Base-by-base conservation (phyloP, 30 jellyfish, hydroid and myxozoan species). In the Pelagia noctiluca region DNA sequence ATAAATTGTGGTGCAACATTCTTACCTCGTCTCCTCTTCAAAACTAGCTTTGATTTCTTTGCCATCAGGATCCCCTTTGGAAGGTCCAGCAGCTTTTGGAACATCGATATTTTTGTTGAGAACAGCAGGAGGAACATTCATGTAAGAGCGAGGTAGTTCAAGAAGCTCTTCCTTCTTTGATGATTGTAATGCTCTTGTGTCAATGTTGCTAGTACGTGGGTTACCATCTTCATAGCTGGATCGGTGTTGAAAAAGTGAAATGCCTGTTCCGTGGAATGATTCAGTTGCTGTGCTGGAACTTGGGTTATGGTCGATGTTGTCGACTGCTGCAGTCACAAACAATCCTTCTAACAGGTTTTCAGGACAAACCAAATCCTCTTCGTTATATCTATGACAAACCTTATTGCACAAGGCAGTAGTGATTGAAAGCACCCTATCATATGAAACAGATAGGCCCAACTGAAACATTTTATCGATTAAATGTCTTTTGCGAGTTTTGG, bases 221-320 rank as follows among this genome's bases (percentile, higher is more conserved):
- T 21, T 24, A 35, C 86, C 86, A 49, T 49, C 53, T 31, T 74
- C 65, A 19, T 19, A 38, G 35, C 74, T 50, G 65, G 37, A 26
- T 74, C 42, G 86, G 49, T 74, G 86, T 49, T 74, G 86, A 35
- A 74, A 74, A 26, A 74, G 23, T 7, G 86, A 74, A 74, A 74
- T n/a, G n/a, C n/a, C n/a, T n/a, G n/a, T n/a, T n/a, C n/a, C n/a
- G n/a, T n/a, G n/a, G n/a, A n/a, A n/a, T n/a, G n/a, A n/a, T n/a
- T n/a, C n/a, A n/a, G n/a, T n/a, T n/a, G n/a, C n/a, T n/a, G n/a
- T n/a, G n/a, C n/a, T n/a, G n/a, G n/a, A n/a, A n/a, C n/a, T n/a
- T n/a, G n/a, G n/a, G n/a, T n/a, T n/a, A n/a, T n/a, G 86, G 78
- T 74, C 86, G 76, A 74, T 74, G 54, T 74, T 74, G 65, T 37